Conservation (phyloP, 53 echinoderm and acorn worm genomes). For the Actinopyga echinites region DNA sequence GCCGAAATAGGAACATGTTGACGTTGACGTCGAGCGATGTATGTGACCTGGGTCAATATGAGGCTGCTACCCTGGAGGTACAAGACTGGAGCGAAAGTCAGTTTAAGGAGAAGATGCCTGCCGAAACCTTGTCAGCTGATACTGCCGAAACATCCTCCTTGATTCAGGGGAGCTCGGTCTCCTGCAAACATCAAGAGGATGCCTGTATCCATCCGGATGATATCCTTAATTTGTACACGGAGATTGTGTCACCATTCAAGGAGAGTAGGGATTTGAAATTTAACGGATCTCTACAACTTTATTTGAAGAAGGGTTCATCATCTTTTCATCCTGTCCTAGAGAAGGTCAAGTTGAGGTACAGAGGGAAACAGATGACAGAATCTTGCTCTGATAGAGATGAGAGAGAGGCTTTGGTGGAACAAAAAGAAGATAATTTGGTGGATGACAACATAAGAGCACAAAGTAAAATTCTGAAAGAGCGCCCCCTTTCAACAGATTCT, state of each 20-base stretch:
- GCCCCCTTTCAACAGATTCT: not conserved
- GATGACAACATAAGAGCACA: not conserved
- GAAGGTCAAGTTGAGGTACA: slow-evolving; percentile 12
- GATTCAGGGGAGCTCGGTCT: not conserved
- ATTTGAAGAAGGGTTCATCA: not conserved
- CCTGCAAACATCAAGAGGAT: slow-evolving; percentile 12
- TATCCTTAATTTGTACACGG: slow-evolving; percentile 17
- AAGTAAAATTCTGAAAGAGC: not conserved
- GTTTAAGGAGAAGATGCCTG: not conserved
- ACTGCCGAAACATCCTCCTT: not conserved
- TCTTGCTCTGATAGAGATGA: not conserved
- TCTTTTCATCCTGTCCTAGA: not conserved
- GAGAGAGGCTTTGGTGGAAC: not conserved
- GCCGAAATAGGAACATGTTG: slow-evolving; percentile 6
- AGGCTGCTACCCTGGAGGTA: slow-evolving; percentile 28
- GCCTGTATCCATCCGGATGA: not conserved
- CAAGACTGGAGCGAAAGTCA: not conserved
- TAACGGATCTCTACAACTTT: not conserved
- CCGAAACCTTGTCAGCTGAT: not conserved
- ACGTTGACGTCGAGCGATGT: not conserved
- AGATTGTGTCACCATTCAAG: slow-evolving; percentile 20
- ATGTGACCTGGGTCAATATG: not conserved
- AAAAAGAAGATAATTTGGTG: not conserved
- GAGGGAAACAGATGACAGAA: too few relatives aligned
- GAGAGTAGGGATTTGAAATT: slow-evolving; percentile 8